phyloP scores from a whole-genome alignment of 2,888 invertebrate species.

The Syrista parreyssii region DNA sequence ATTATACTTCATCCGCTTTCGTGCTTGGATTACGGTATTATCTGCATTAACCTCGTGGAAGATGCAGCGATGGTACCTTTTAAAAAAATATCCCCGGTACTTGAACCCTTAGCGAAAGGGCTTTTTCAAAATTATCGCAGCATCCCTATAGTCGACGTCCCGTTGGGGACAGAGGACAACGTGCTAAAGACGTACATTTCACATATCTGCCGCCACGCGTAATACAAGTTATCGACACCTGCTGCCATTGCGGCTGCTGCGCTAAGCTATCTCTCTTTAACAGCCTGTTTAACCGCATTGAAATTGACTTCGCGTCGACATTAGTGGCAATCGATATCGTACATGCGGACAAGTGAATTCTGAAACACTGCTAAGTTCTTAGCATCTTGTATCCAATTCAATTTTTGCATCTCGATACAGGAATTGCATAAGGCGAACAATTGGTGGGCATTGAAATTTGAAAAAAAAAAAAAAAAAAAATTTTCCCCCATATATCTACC shows the following conservation, averaged over 20 bases:
- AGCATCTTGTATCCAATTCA: background rate
- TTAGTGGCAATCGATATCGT: background rate
- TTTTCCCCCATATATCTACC: too few species aligned
- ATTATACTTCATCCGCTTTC: background rate
- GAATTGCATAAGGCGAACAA: too few species aligned
- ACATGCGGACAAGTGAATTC: background rate
- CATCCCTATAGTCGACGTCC: background rate
- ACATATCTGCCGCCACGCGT: background rate
- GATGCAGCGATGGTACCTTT: background rate
- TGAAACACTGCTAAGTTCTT: background rate
- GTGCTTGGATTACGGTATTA: background rate
- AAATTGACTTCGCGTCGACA: background rate
- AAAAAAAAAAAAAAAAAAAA: too few species aligned
- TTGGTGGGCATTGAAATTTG: too few species aligned
- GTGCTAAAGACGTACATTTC: background rate
- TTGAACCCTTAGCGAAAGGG: too few species aligned
- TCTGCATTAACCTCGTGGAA: background rate
- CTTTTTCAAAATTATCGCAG: background rate
- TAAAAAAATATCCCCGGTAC: background rate
- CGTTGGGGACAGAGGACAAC: background rate
- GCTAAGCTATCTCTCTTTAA: conserved; percentile 1
- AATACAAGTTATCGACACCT: background rate
- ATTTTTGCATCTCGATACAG: background rate
- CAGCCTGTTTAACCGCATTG: background rate
- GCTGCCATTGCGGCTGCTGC: background rate